Conservation (phyloP, 2,113 vertebrate species). For the Corythaixoides concolor region DNA sequence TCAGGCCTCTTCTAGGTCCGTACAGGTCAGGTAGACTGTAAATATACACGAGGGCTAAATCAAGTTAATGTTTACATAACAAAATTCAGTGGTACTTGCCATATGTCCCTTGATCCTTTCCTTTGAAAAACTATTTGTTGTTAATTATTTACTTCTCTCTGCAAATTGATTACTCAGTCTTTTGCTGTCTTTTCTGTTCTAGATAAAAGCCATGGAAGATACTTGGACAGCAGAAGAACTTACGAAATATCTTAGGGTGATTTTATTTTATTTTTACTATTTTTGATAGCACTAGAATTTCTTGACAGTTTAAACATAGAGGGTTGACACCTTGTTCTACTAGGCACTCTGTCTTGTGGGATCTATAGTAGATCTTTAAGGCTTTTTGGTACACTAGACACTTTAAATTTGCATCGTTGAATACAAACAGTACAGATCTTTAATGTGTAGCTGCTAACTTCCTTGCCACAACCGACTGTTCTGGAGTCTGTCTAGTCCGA, state of each 20-base stretch:
- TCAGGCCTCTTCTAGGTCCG: neutral
- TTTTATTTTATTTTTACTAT: conserved; percentile 2
- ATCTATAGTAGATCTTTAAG: neutral
- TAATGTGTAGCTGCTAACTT: neutral
- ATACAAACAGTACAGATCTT: neutral
- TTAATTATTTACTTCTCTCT: neutral
- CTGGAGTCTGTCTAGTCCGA: neutral
- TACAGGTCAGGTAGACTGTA: neutral
- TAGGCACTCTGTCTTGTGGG: neutral
- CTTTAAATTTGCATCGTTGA: neutral
- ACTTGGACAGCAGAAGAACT: conserved; percentile 94
- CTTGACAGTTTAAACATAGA: neutral
- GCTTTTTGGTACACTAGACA: neutral
- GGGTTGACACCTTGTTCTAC: neutral
- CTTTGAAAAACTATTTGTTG: neutral
- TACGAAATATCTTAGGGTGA: conserved; percentile 83
- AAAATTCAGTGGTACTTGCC: neutral
- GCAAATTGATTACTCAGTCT: neutral
- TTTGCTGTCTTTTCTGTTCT: conserved; percentile 6
- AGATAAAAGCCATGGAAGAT: conserved; percentile 91
- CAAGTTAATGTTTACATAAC: neutral
- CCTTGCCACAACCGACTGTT: neutral
- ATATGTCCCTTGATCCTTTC: neutral
- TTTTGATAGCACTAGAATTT: neutral
- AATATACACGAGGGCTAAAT: neutral